Percentiles rank a stretch among this genome's conserved stretches.
Conservation (phyloP, 2,113 vertebrate species). For the Nymphicus hollandicus region DNA sequence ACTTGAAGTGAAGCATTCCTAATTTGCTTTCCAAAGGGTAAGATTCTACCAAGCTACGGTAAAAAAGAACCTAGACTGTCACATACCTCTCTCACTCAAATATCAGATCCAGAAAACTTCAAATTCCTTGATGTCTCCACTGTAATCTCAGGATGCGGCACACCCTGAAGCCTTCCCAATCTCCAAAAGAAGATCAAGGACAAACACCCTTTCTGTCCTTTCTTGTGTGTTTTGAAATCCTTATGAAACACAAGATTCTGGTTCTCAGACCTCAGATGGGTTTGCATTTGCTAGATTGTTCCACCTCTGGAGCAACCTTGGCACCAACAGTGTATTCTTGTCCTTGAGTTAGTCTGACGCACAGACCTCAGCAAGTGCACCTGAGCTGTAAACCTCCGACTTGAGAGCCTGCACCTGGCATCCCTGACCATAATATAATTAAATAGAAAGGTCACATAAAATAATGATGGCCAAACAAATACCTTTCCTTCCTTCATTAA, state of each 20-base stretch:
- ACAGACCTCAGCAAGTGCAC: neutral
- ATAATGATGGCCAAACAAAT: neutral
- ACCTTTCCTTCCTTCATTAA: neutral
- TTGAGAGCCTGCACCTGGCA: neutral
- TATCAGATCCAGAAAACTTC: neutral
- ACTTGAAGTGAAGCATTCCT: neutral
- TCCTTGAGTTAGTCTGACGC: neutral
- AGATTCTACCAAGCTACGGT: neutral
- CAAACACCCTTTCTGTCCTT: neutral
- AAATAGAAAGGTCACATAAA: neutral
- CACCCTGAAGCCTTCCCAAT: neutral
- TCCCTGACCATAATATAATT: neutral
- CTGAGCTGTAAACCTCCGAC: neutral
- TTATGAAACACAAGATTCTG: neutral
- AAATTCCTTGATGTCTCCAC: neutral
- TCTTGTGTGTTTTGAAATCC: neutral
- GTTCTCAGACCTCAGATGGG: neutral
- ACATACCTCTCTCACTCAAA: slow-evolving; percentile 12
- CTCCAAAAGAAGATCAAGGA: slow-evolving; percentile 3
- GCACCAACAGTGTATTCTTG: neutral
- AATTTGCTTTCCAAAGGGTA: neutral
- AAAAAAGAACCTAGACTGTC: neutral
- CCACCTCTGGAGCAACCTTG: neutral
- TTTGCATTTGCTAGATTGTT: neutral
- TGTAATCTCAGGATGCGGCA: neutral